Evolutionary conservation across 2,797 vertebrate species (phyloP).

Genomic region (Scolopax bukidnonensis): DNA sequence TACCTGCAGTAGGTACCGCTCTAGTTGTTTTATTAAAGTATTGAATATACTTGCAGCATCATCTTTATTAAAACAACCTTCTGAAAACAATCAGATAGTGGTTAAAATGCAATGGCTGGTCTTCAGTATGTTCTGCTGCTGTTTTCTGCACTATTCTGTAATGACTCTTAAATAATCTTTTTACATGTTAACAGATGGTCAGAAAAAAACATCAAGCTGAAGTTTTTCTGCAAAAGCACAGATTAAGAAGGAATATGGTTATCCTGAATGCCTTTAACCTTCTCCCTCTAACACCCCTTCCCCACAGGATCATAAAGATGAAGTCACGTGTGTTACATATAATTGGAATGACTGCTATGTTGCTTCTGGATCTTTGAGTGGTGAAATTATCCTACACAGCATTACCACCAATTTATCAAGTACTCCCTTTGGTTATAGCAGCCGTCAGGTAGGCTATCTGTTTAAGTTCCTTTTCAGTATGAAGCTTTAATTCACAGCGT

Average conservation of each 20-base stretch:
- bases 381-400: slow-evolving; percentile 93
- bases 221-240: neutral
- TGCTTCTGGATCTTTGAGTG: slow-evolving; percentile 93
- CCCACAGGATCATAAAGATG: slow-evolving; percentile 91
- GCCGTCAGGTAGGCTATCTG: slow-evolving; percentile 82
- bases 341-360: slow-evolving; percentile 91
- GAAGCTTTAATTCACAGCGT: neutral
- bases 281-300: neutral
- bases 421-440: slow-evolving; percentile 90
- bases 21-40: neutral
- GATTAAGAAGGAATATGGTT: neutral
- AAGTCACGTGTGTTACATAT: slow-evolving; percentile 91
- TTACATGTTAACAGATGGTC: neutral
- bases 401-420: slow-evolving; percentile 93
- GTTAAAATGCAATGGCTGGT: neutral
- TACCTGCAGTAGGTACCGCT: neutral
- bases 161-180: neutral
- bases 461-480: neutral
- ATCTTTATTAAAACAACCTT: neutral
- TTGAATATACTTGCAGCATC: neutral
- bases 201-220: neutral
- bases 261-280: neutral
- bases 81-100: neutral
- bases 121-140: neutral
- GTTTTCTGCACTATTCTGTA: neutral